A percentile compares a stretch with the other conserved stretches of the same genome.
Evolutionary conservation across 2,797 vertebrate species (phyloP).

Genomic region (Champsocephalus esox): DNA sequence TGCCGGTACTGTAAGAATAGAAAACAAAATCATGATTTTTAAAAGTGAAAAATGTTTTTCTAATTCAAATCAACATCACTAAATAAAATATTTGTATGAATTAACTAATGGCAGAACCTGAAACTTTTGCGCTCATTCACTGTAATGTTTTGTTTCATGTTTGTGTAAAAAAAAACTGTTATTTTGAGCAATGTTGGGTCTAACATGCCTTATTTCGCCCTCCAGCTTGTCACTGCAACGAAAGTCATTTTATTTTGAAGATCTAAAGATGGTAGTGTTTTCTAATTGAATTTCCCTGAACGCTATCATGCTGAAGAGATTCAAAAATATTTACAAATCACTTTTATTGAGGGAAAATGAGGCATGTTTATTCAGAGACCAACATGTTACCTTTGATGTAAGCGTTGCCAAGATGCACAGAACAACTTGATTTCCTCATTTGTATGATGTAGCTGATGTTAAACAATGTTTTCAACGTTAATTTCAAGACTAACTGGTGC

Average conservation of each 20-base stretch:
- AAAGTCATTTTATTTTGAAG: slow-evolving; percentile 11
- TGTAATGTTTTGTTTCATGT: slow-evolving; percentile 7
- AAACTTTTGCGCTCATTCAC: slow-evolving; percentile 14
- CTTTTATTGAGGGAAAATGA: slow-evolving; percentile 30
- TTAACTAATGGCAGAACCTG: slow-evolving; percentile 7
- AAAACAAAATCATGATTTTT: slow-evolving; percentile 1
- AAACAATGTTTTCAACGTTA: slow-evolving; percentile 26
- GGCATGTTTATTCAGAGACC: slow-evolving; percentile 23
- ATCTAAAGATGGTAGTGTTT: slow-evolving; percentile 10
- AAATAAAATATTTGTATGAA: slow-evolving; percentile 18
- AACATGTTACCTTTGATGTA: slow-evolving; percentile 34
- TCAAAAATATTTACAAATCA: slow-evolving; percentile 8
- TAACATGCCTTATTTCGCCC: slow-evolving; percentile 63
- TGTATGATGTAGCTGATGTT: slow-evolving; percentile 53
- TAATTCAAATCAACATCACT: slow-evolving; percentile 7
- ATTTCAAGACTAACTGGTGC: slow-evolving; percentile 50
- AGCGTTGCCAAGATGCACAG: slow-evolving; percentile 50
- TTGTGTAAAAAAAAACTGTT: slow-evolving; percentile 18
- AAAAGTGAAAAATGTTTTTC: slow-evolving; percentile 34
- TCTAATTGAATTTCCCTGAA: background rate
- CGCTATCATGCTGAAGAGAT: slow-evolving; percentile 22
- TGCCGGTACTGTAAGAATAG: slow-evolving; percentile 45
- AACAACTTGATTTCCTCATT: slow-evolving; percentile 36
- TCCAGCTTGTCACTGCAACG: slow-evolving; percentile 30
- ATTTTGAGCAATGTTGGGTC: slow-evolving; percentile 17